A percentile compares a stretch with the other conserved stretches of the same genome.
Conservation (phyloP, 2,113 vertebrate genomes). For the Chelonoidis abingdonii region DNA sequence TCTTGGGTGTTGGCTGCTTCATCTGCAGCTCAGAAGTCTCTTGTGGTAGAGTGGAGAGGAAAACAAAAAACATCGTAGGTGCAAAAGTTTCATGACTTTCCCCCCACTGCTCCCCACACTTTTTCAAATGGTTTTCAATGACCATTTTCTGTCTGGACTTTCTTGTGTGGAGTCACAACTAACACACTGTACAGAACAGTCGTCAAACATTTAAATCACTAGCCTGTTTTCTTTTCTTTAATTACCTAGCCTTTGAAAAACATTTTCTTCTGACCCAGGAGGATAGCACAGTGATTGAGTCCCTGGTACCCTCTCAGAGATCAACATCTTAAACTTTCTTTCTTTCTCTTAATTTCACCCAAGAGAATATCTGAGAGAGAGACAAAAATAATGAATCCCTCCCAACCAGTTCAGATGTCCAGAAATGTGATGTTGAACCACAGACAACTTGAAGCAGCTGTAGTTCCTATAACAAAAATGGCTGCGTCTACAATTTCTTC, state of each 20-base stretch:
- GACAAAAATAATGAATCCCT: not conserved
- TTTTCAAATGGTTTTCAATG: not conserved
- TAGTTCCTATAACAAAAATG: not conserved
- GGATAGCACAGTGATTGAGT: not conserved
- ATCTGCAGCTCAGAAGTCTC: conserved; percentile 27
- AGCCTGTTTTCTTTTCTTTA: conserved; percentile 2
- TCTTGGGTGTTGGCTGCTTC: not conserved
- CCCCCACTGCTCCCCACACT: accelerated
- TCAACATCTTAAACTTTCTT: not conserved
- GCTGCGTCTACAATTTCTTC: not conserved
- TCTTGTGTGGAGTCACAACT: not conserved
- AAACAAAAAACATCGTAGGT: not conserved
- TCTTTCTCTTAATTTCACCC: conserved; percentile 2
- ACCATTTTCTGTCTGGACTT: not conserved
- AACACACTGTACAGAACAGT: not conserved
- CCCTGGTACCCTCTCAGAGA: not conserved
- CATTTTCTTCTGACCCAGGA: not conserved
- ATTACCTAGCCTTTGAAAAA: not conserved
- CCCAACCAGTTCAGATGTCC: not conserved
- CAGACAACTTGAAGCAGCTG: not conserved
- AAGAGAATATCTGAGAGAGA: not conserved
- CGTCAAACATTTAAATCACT: not conserved
- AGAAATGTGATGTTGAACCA: not conserved
- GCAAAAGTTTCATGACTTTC: conserved; percentile 7
- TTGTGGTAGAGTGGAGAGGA: conserved; percentile 22